Conservation (phyloP, 2,888 invertebrate genomes). For the Xestia c-nigrum region DNA sequence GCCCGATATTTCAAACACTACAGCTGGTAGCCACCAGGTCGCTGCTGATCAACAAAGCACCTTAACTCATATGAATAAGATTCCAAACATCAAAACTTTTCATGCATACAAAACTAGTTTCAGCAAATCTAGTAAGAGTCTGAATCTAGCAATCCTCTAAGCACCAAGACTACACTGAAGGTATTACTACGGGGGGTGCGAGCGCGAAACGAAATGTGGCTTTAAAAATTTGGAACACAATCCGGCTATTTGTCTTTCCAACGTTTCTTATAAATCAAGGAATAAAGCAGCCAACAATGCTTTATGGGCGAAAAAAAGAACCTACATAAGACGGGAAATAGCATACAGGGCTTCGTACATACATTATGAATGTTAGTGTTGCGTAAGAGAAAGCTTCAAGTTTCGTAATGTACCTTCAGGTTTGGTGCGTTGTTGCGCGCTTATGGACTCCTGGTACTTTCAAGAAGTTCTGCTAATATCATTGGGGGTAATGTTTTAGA, state of each 20-base stretch:
- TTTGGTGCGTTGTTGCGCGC: conserved; percentile 57
- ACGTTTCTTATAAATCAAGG: conserved; percentile 94
- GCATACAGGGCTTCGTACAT: conserved; percentile 87
- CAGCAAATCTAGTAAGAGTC: conserved; percentile 52
- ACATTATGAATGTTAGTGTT: conserved; percentile 88
- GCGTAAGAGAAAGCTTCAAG: conserved; percentile 82
- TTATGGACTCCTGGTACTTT: conserved; percentile 56
- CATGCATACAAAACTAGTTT: conserved; percentile 45
- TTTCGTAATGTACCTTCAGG: conserved; percentile 65
- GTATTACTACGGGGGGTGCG: conserved; percentile 84
- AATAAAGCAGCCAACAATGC: conserved; percentile 92
- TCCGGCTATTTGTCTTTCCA: conserved; percentile 94
- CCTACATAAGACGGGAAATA: conserved; percentile 90
- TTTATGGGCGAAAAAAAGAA: conserved; percentile 91
- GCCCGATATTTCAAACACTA: not conserved
- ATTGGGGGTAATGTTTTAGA: conserved; percentile 25
- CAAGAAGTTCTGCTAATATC: conserved; percentile 26
- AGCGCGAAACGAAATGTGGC: conserved; percentile 93
- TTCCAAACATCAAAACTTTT: conserved; percentile 24
- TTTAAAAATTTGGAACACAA: conserved; percentile 95
- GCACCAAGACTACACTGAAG: conserved; percentile 81
- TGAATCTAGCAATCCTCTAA: conserved; percentile 67
- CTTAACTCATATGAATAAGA: not conserved
- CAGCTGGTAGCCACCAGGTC: not conserved
- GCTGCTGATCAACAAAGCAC: not conserved